Percentiles rank a stretch among this genome's conserved stretches.
These are phyloP conservation scores for Desmophyllum pertusum DNA, from an alignment of 92 coral and sea anemone species.

Conservation along the genomic window DNA sequence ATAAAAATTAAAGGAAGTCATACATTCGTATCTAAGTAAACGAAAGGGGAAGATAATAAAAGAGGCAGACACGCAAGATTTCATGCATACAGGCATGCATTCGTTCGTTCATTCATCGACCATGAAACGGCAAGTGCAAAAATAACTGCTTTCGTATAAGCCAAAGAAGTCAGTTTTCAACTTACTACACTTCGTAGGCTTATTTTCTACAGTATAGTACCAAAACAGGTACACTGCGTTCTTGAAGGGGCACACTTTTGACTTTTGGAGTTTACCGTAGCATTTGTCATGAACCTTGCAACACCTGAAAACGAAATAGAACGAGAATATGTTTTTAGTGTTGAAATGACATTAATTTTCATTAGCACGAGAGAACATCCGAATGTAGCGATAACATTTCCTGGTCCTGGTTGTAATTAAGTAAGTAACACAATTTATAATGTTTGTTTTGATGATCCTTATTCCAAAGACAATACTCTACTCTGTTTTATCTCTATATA, in stretches of 20 bases:
- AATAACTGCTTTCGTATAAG: not conserved
- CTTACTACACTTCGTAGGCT: slow-evolving; percentile 59
- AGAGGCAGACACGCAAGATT: no score
- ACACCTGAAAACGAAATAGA: slow-evolving; percentile 40
- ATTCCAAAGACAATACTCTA: no score
- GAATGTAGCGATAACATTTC: no score
- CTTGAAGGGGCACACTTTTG: slow-evolving; percentile 28
- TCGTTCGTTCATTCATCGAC: no score
- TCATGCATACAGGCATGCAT: no score
- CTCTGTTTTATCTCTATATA: no score
- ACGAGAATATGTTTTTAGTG: not conserved
- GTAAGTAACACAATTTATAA: no score
- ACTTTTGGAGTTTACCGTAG: slow-evolving; percentile 19
- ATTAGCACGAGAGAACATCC: not conserved
- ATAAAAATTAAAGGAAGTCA: no score
- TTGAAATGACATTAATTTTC: not conserved
- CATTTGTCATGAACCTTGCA: slow-evolving; percentile 59
- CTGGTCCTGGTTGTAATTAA: no score
- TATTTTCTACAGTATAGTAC: slow-evolving; percentile 6
- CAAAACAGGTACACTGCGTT: slow-evolving; percentile 4
- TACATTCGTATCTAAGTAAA: no score
- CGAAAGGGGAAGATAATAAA: no score
- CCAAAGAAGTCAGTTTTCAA: not conserved
- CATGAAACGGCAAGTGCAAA: not conserved
- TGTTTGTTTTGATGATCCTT: no score